Evolutionary conservation across 2,888 invertebrate genomes (phyloP), one percentile per base, ranked within the genome.

Genomic region (Drosophila neonasuta): DNA sequence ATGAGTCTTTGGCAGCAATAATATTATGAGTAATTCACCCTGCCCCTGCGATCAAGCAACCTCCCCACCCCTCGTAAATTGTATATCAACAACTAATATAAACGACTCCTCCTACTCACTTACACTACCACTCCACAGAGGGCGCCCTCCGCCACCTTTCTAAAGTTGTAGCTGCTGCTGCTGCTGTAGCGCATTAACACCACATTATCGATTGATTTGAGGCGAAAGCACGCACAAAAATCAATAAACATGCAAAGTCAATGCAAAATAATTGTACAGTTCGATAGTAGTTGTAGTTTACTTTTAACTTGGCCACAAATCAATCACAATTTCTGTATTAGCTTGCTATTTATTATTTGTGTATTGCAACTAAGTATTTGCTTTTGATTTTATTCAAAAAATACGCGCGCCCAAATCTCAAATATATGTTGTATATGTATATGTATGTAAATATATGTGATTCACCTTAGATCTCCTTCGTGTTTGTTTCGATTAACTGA

Each of bases 151-250:
- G 67, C 66, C 48, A 51, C 58, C 70, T 64, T 57, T 41, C 61
- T 61, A 65, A 48, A 69, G 54, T 68, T 36, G 39, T 41, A 11
- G 50, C n/a, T 13, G 46, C 48, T 45, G 65, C 56, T 54, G 60
- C 24, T 24, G 24, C 24, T 72, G 70, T 58, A 61, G 57, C 84
- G 81, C 77, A 76, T 87, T 86, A 87, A 88, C 87, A 86, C 88
- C 87, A 87, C 86, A 87, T 86, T 88, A 88, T 88, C 86, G 89
- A 88, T 88, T 88, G 88, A 88, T 88, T 88, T 85, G 70, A 73
- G 67, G 67, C 34, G 68, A 76, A 80, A 51, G 69, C 73, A 79
- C 69, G 59, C 72, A 84, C 74, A 75, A 79, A 86, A 83, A 82
- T 84, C 82, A 58, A 86, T 84, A 83, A 68, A 55, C 84, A 71